Base-by-base conservation (phyloP, 2,888 invertebrate species). In the Perizoma flavofasciatum region DNA sequence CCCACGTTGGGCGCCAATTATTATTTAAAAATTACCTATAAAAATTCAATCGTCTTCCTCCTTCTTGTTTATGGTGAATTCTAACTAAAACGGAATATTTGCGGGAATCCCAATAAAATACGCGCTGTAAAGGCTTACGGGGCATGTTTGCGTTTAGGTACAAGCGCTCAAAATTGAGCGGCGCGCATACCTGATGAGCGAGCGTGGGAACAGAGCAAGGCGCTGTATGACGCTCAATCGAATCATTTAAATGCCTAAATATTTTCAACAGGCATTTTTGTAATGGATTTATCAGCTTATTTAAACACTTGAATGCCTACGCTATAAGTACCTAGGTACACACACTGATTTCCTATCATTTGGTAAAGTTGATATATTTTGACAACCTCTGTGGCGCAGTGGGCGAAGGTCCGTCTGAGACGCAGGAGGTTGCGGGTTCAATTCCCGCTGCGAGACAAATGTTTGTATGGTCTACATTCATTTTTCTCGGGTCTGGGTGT, bases 111-210 rank as follows among this genome's bases (percentile, higher is more conserved):
- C 68, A 67, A 75, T 74, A 74, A 76, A 80, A 79, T 77, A 74
- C 73, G 77, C 77, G 72, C 69, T 75, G 75, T 77, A 71, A 72
- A 71, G 76, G 78, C 77, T 80, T 78, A 77, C 69, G 71, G 69
- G 68, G 69, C 79, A 71, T 79, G 82, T 81, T 81, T 79, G 78
- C 74, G 73, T 70, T 70, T 67, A 69, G 71, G 74, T 71, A 58
- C 51, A 58, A 22, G 59, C 71, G 75, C 73, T 78, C 77, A 78
- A 82, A 56, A 81, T 81, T 79, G 81, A 77, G 74, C 73, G 46
- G 71, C 70, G 67, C 73, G 82, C 84, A 85, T 85, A 83, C 73
- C 75, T 73, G 77, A 85, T 85, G 83, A 83, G 76, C 64, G 58
- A 57, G 70, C 73, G 81, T 83, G 83, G 80, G 82, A 84, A 83